Conservation (phyloP, 2,113 vertebrate species). For the Psilopsiagon aymara region DNA sequence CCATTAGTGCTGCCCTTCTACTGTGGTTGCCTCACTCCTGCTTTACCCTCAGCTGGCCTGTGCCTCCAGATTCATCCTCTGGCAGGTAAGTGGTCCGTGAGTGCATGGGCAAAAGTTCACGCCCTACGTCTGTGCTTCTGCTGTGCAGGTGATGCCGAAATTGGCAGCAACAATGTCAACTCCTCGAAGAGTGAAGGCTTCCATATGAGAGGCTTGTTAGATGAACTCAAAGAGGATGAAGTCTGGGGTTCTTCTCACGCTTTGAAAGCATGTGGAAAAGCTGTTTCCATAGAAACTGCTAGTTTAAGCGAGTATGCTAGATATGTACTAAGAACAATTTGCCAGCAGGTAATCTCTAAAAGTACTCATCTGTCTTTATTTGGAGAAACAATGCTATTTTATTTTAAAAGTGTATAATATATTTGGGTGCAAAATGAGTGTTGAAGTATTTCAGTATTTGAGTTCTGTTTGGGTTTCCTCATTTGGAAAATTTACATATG, state of each 20-base stretch:
- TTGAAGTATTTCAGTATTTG: background rate
- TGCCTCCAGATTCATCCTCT: background rate
- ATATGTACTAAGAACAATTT: conserved; percentile 78
- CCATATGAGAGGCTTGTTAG: conserved; percentile 49
- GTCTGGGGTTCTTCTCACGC: conserved; percentile 57
- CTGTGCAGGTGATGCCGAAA: conserved; percentile 74
- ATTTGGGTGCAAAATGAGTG: background rate
- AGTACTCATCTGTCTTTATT: background rate
- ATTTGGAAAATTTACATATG: background rate
- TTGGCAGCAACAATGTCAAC: conserved; percentile 62
- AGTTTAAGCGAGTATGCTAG: conserved; percentile 77
- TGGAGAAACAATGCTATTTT: background rate
- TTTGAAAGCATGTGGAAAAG: conserved; percentile 63
- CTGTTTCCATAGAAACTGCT: conserved; percentile 75
- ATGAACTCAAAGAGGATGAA: conserved; percentile 67
- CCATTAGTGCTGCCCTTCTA: background rate
- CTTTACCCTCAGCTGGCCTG: background rate
- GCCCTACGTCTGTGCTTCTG: conserved; percentile 27
- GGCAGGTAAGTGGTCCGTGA: background rate
- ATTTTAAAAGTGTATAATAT: background rate
- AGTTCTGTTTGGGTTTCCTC: background rate
- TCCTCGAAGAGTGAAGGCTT: conserved; percentile 71
- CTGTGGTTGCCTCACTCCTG: background rate
- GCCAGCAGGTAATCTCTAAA: conserved; percentile 75
- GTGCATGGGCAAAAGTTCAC: background rate